Evolutionary conservation across 2,797 vertebrate genomes (phyloP).

Genomic region (Spondyliosoma cantharus): DNA sequence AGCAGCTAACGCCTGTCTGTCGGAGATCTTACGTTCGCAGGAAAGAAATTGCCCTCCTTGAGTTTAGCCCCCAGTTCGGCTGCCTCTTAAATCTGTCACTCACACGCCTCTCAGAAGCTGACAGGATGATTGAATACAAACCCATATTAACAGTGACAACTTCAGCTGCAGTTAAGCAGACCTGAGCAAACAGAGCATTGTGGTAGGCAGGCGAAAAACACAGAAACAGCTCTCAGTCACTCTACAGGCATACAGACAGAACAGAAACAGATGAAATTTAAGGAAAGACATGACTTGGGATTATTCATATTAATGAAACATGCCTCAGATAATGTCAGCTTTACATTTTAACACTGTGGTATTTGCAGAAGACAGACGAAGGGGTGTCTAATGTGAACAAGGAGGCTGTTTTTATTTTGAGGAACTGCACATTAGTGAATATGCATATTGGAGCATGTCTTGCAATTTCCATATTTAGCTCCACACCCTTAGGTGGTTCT

Average conservation of each 20-base stretch:
- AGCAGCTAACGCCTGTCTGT: slow-evolving; percentile 77
- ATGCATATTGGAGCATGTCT: slow-evolving; percentile 76
- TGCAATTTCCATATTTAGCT: slow-evolving; percentile 82
- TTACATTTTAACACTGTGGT: slow-evolving; percentile 38
- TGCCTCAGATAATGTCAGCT: slow-evolving; percentile 31
- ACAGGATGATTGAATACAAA: slow-evolving; percentile 87
- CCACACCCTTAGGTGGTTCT: slow-evolving; percentile 75
- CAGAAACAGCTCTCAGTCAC: slow-evolving; percentile 55
- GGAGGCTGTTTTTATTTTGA: slow-evolving; percentile 64
- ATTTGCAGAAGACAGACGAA: slow-evolving; percentile 49
- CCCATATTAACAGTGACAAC: slow-evolving; percentile 83
- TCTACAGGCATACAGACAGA: slow-evolving; percentile 31
- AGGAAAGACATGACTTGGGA: slow-evolving; percentile 44
- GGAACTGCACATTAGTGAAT: slow-evolving; percentile 65
- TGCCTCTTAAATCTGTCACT: slow-evolving; percentile 85
- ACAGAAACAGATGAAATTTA: slow-evolving; percentile 38
- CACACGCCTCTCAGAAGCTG: slow-evolving; percentile 81
- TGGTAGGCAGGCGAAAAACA: slow-evolving; percentile 62
- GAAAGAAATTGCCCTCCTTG: slow-evolving; percentile 76
- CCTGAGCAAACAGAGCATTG: slow-evolving; percentile 76
- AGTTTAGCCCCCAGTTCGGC: slow-evolving; percentile 83
- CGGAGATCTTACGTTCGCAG: slow-evolving; percentile 78
- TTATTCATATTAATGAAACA: slow-evolving; percentile 56
- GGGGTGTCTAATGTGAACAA: slow-evolving; percentile 20
- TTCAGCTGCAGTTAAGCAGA: slow-evolving; percentile 79